phyloP scores from a whole-genome alignment of 2,888 invertebrate species.

The Blera fallax region DNA sequence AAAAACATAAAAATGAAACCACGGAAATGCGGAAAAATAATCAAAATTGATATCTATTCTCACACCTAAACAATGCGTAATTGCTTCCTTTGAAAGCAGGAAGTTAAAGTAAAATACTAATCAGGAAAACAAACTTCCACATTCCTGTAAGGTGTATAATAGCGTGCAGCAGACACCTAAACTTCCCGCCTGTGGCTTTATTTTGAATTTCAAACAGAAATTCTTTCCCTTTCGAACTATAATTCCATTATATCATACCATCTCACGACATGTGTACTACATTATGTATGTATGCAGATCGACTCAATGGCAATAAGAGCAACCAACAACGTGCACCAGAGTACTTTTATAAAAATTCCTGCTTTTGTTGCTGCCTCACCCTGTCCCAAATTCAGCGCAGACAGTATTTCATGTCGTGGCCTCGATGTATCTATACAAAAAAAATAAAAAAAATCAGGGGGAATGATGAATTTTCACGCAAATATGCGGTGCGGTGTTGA shows the following conservation, averaged over 20 bases:
- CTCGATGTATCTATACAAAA: slow-evolving; percentile 36
- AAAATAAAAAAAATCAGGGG: too few species aligned
- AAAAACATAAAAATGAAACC: too few species aligned
- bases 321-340: slow-evolving; percentile 1
- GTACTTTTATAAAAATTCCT: slow-evolving; percentile 13
- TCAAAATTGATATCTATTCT: background rate
- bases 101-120: background rate
- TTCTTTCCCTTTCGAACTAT: background rate
- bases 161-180: slow-evolving; percentile 21
- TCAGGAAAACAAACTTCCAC: slow-evolving; percentile 1
- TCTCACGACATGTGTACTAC: slow-evolving; percentile 6
- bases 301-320: background rate
- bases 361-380: slow-evolving; percentile 46
- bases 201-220: slow-evolving; percentile 17
- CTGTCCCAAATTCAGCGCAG: slow-evolving; percentile 27
- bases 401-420: slow-evolving; percentile 40
- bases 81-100: background rate
- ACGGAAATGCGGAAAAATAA: background rate
- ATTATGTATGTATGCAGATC: too few species aligned
- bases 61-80: background rate
- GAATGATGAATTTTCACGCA: slow-evolving; percentile 46
- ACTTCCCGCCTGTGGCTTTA: background rate
- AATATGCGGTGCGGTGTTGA: slow-evolving; percentile 27
- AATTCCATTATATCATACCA: slow-evolving; percentile 9
- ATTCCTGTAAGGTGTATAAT: slow-evolving; percentile 2